phyloP scores from a whole-genome alignment of 2,113 vertebrate genomes.

The Stigmatopora nigra region DNA sequence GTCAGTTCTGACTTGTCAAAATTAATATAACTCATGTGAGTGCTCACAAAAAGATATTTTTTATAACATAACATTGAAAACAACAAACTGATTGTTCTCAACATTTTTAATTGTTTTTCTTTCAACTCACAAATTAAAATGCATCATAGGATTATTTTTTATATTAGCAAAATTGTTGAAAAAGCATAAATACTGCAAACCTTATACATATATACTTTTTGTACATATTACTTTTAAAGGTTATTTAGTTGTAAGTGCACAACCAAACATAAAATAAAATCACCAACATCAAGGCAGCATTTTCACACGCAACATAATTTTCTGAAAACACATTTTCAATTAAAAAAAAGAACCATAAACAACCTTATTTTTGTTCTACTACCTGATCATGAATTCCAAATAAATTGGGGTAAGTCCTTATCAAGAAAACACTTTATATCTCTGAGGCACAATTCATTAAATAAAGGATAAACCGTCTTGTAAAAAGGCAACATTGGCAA shows the following conservation, averaged over 20 bases:
- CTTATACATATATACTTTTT: constrained; percentile 47
- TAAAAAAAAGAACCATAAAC: constrained; percentile 32
- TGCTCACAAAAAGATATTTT: too few relatives aligned
- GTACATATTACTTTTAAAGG: constrained; percentile 54
- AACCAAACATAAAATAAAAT: constrained; percentile 36
- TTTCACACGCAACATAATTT: constrained; percentile 18
- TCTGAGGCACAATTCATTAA: constrained; percentile 56
- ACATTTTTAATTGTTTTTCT: constrained; percentile 41
- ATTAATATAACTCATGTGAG: too few relatives aligned
- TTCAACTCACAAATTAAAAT: constrained; percentile 46
- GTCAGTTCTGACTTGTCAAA: too few relatives aligned
- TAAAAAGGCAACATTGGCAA: constrained; percentile 51
- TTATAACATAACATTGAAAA: too few relatives aligned
- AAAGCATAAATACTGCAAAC: constrained; percentile 62
- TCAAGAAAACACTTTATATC: constrained; percentile 26
- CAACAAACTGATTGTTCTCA: not conserved
- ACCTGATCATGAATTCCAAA: constrained; percentile 30
- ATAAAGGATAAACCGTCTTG: constrained; percentile 38
- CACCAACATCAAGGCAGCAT: constrained; percentile 27
- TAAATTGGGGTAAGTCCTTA: constrained; percentile 14
- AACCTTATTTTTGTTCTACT: constrained; percentile 36
- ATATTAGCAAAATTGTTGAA: constrained; percentile 54
- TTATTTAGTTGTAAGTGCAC: constrained; percentile 51
- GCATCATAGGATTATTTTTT: constrained; percentile 52
- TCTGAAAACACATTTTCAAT: constrained; percentile 32